Conservation (phyloP, 2,888 invertebrate genomes). For the Platycheirus rosarum region DNA sequence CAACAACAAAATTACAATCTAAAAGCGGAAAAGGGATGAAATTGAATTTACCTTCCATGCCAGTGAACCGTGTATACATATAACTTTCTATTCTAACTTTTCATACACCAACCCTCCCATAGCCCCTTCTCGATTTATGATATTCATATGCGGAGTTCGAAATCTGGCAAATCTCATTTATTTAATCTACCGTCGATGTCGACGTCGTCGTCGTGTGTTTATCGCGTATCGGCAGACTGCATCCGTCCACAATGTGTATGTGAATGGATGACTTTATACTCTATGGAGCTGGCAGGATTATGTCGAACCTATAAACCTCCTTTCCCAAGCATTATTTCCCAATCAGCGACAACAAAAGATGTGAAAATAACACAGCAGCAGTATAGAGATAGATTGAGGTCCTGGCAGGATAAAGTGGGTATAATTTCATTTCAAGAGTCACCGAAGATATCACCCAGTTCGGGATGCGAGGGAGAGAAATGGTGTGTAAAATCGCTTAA, state of each 20-base stretch:
- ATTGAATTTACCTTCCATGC: conserved; percentile 80
- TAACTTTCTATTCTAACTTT: conserved; percentile 48
- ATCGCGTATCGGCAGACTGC: conserved; percentile 76
- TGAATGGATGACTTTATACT: conserved; percentile 30
- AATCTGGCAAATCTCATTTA: conserved; percentile 73
- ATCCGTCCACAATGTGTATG: conserved; percentile 62
- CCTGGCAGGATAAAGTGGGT: conserved; percentile 44
- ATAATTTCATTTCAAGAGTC: conserved; percentile 62
- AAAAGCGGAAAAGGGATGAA: conserved; percentile 74
- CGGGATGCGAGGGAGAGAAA: conserved; percentile 77
- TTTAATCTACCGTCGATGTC: conserved; percentile 70
- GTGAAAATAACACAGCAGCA: conserved; percentile 35
- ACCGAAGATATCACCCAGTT: conserved; percentile 16
- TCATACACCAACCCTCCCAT: conserved; percentile 27
- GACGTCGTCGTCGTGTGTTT: conserved; percentile 67
- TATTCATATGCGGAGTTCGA: conserved; percentile 25
- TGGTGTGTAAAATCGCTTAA: conserved; percentile 83
- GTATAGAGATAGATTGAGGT: conserved; percentile 18
- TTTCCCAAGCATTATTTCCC: conserved; percentile 74
- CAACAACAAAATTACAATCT: conserved; percentile 38
- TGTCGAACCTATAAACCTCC: conserved; percentile 73
- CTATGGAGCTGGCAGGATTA: conserved; percentile 56
- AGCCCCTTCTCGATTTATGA: background rate
- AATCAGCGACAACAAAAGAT: conserved; percentile 61
- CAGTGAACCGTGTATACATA: conserved; percentile 75